Conservation (phyloP, 37 sponge, comb jelly and placozoan species). For the Dysidea cf. avara region DNA sequence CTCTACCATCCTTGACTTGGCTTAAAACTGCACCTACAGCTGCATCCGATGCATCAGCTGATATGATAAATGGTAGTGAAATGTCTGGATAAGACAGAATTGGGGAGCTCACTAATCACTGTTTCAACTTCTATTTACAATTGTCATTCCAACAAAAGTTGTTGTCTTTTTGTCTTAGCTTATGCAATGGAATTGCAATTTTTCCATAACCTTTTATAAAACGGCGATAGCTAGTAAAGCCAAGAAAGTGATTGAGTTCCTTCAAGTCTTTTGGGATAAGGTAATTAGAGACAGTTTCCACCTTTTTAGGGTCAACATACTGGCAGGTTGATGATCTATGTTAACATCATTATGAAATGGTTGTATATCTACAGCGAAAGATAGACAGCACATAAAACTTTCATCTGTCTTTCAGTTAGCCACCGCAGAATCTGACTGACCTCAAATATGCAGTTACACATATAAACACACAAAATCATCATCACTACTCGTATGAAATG, state of each 20-base stretch:
- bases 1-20: constrained; percentile 30
- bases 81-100: constrained; percentile 39
- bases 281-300: constrained; percentile 16
- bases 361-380: no score
- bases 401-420: no score
- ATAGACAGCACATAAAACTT: no score
- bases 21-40: constrained; percentile 36
- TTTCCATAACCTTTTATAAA: constrained; percentile 22
- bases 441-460: no score
- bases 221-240: constrained; percentile 30
- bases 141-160: constrained; percentile 13
- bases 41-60: constrained; percentile 27
- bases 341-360: no score
- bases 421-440: no score
- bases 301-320: constrained; percentile 27
- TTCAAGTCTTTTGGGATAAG: constrained; percentile 24
- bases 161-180: background rate
- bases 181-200: constrained; percentile 33
- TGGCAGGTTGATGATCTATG: no score
- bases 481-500: no score
- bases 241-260: constrained; percentile 35
- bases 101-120: constrained; percentile 16
- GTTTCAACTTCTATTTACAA: constrained; percentile 15
- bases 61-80: constrained; percentile 2
- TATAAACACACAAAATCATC: no score